Evolutionary conservation across 2,797 vertebrate species (phyloP).

Genomic region (Rhodeus uyekii): DNA sequence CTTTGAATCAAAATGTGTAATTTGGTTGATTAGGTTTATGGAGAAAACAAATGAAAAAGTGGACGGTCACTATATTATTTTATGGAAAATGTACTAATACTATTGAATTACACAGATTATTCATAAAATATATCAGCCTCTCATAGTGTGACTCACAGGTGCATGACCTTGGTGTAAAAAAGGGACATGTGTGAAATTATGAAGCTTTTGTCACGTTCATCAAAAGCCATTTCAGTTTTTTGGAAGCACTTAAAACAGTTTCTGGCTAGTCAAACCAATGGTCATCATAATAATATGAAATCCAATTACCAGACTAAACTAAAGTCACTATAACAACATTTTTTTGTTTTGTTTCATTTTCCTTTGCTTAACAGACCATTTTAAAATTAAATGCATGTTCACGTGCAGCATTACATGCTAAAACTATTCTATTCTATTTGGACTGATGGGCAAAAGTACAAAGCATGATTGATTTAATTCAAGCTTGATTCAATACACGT

Average conservation of each 20-base stretch:
- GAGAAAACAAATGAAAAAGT: neutral
- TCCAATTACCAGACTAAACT: neutral
- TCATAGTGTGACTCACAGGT: slow-evolving; percentile 3
- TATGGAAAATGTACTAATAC: neutral
- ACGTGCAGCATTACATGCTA: neutral
- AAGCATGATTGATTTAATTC: neutral
- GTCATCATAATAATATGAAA: slow-evolving; percentile 6
- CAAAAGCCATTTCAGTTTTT: neutral
- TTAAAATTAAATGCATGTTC: neutral
- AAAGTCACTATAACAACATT: neutral
- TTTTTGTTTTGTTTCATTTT: neutral
- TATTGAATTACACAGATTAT: neutral
- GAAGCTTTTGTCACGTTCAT: slow-evolving; percentile 19
- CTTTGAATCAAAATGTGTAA: neutral
- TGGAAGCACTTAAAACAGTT: neutral
- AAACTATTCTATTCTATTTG: neutral
- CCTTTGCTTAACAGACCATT: neutral
- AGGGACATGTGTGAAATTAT: neutral
- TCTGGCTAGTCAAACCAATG: neutral
- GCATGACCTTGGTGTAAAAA: neutral
- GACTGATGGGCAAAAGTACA: neutral
- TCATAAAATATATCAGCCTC: neutral
- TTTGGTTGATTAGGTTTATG: neutral
- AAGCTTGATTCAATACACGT: too few relatives aligned
- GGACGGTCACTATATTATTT: neutral